Evolutionary conservation across 2,113 vertebrate species (phyloP).

Genomic region (Notothenia rossii): DNA sequence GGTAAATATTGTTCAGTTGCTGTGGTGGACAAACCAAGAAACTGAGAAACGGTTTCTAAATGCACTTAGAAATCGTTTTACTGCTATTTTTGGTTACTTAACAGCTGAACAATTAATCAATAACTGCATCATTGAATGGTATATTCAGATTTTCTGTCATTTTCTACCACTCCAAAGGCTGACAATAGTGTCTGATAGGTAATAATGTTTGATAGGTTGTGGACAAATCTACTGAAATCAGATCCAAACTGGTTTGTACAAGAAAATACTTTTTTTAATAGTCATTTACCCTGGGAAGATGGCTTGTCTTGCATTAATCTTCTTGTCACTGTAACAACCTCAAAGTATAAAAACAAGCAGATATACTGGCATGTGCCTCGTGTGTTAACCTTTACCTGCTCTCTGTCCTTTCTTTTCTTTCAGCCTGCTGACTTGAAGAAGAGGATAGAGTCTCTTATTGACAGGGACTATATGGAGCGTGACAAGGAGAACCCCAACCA

Average conservation of each 20-base stretch:
- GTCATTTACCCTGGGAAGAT: not conserved
- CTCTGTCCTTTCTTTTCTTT: conserved; percentile 63
- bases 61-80: not conserved
- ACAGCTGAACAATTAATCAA: not conserved
- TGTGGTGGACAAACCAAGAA: not conserved
- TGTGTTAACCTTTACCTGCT: conserved; percentile 18
- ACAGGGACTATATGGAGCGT: conserved; percentile 99
- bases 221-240: not conserved
- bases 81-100: not conserved
- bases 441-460: conserved; percentile 99
- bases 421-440: conserved; percentile 99
- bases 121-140: not conserved
- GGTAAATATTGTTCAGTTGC: not conserved
- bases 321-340: conserved; percentile 1
- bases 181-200: not conserved
- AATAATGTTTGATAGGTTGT: not conserved
- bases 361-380: conserved; percentile 4
- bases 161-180: too few species aligned
- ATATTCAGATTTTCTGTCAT: too few species aligned
- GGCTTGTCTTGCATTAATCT: not conserved
- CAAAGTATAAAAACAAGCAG: conserved; percentile 1
- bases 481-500: conserved; percentile 99
- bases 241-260: not conserved
- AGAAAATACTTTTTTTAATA: not conserved
- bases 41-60: not conserved